These are phyloP conservation scores for Pomatostomus ruficeps DNA, from an alignment of 2,113 vertebrate genomes.

Conservation along the genomic window DNA sequence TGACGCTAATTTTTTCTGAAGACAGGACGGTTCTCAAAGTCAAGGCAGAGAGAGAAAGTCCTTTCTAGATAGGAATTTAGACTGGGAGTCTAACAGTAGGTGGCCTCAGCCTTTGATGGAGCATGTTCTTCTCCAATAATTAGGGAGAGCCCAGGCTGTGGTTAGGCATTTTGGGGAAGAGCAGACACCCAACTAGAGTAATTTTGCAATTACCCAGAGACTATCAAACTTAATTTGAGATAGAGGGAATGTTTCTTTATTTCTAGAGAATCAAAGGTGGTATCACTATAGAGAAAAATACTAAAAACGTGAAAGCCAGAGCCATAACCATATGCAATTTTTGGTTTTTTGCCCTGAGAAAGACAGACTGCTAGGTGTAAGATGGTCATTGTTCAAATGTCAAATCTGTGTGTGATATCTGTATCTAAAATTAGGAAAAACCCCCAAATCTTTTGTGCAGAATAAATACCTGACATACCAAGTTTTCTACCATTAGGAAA, in stretches of 20 bases:
- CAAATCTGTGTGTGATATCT: background rate
- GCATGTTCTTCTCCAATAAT: background rate
- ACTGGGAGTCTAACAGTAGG: background rate
- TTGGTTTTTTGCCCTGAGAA: background rate
- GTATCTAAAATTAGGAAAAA: background rate
- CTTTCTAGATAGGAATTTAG: background rate
- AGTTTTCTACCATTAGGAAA: background rate
- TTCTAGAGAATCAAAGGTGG: background rate
- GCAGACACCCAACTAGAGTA: background rate
- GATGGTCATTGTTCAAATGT: background rate
- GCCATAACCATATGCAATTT: background rate
- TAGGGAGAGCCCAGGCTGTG: background rate
- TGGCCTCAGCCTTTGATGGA: background rate
- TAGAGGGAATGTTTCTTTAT: background rate
- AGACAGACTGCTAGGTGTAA: background rate
- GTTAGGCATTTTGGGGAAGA: background rate
- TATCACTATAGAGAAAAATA: background rate
- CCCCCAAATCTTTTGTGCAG: background rate
- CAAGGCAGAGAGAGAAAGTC: background rate
- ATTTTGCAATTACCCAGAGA: background rate
- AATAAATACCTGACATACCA: background rate
- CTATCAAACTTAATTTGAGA: background rate
- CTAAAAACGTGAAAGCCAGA: background rate
- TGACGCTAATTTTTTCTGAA: background rate
- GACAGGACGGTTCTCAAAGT: background rate